These are phyloP conservation scores for Tragelaphus imberbis DNA, from an alignment of 2,113 vertebrate species.

Conservation along the genomic window DNA sequence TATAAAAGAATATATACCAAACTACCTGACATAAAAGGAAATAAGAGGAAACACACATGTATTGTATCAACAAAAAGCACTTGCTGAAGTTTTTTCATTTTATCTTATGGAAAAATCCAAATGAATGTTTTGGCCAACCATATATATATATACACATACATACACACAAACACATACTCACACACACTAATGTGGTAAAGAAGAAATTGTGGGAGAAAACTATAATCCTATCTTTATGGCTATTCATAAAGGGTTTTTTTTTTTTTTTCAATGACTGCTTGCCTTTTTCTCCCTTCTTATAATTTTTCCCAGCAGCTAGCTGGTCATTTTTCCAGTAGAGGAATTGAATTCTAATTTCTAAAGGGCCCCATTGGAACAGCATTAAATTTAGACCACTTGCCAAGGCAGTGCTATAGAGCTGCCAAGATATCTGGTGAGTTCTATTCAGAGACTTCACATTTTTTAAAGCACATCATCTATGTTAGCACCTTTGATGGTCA, in stretches of 20 bases:
- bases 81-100: background rate
- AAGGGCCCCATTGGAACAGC: background rate
- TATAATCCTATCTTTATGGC: background rate
- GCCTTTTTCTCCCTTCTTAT: background rate
- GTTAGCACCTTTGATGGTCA: background rate
- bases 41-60: background rate
- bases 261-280: background rate
- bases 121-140: background rate
- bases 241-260: background rate
- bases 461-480: background rate
- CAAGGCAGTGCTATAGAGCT: background rate
- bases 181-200: background rate
- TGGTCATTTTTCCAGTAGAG: background rate
- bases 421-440: background rate
- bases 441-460: background rate
- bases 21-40: background rate
- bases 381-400: background rate
- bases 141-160: background rate
- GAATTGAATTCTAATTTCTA: background rate
- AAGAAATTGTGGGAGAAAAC: background rate
- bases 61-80: fast-evolving
- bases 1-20: background rate
- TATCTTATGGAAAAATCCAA: background rate
- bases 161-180: background rate
- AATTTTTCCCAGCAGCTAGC: background rate